A percentile compares a stretch with the other conserved stretches of the same genome.
phyloP scores from a whole-genome alignment of 2,888 invertebrate genomes.

The Synanthedon vespiformis region DNA sequence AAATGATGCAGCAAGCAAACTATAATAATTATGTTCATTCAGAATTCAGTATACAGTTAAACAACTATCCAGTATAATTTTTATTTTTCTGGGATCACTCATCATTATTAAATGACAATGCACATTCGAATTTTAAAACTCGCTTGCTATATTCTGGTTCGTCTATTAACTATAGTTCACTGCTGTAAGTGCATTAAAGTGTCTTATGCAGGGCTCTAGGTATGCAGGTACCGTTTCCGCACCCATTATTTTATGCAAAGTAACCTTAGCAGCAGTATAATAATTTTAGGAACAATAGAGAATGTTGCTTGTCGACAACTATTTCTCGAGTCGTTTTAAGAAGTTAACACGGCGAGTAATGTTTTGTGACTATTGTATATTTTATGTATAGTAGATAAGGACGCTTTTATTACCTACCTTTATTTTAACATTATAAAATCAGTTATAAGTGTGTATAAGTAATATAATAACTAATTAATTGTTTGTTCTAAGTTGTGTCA shows the following conservation, averaged over 20 bases:
- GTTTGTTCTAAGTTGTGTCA: too few species aligned
- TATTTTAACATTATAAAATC: too few species aligned
- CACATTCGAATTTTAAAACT: constrained; percentile 14
- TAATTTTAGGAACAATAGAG: constrained; percentile 47
- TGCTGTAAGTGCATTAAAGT: constrained; percentile 46
- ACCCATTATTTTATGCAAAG: constrained; percentile 55
- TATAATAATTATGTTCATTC: too few species aligned
- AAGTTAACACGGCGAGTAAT: not conserved
- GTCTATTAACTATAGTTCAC: constrained; percentile 28
- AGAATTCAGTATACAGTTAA: too few species aligned
- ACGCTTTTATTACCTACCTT: too few species aligned
- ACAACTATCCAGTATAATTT: too few species aligned
- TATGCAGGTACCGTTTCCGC: constrained; percentile 25
- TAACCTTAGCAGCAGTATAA: constrained; percentile 34
- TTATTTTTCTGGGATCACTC: too few species aligned
- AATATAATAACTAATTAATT: too few species aligned
- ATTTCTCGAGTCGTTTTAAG: not conserved
- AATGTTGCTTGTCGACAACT: constrained; percentile 24
- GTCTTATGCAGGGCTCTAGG: constrained; percentile 20
- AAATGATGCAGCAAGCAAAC: too few species aligned
- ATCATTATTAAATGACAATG: not conserved
- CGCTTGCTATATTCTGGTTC: constrained; percentile 23
- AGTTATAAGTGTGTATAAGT: too few species aligned
- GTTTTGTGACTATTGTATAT: not conserved
- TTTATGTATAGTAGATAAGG: too few species aligned